Percentiles rank a stretch among this genome's conserved stretches.
These are phyloP conservation scores for Volucella inanis DNA, from an alignment of 2,888 invertebrate species.

Conservation along the genomic window DNA sequence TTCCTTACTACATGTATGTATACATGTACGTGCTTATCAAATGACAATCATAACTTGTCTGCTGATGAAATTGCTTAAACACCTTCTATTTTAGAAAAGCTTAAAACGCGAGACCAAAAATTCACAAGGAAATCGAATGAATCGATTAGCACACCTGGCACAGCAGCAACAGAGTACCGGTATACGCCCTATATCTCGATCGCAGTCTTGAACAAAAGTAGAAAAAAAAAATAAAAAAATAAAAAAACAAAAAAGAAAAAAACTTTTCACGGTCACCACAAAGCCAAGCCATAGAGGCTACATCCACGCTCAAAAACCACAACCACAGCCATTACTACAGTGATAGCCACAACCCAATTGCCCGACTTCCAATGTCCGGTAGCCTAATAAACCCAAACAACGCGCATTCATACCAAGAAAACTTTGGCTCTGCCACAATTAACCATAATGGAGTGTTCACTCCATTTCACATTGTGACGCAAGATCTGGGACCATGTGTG, in stretches of 20 bases:
- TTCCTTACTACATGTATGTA: no score
- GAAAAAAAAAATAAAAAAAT: constrained; percentile 18
- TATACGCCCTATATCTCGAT: constrained; percentile 59
- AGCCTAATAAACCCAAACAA: constrained; percentile 29
- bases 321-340: no score
- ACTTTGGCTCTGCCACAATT: constrained; percentile 48
- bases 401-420: constrained; percentile 41
- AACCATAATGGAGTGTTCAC: constrained; percentile 46
- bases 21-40: no score
- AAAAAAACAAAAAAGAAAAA: constrained; percentile 17
- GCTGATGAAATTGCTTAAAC: neutral
- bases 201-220: constrained; percentile 21
- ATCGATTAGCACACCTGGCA: constrained; percentile 63
- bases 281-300: constrained; percentile 41
- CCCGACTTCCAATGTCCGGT: constrained; percentile 42
- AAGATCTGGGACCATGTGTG: constrained; percentile 61
- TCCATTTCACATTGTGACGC: constrained; percentile 55
- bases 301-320: neutral
- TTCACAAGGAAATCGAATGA: constrained; percentile 55
- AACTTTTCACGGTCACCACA: constrained; percentile 63
- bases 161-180: constrained; percentile 22
- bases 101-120: neutral
- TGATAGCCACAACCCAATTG: constrained; percentile 5
- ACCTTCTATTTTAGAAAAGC: neutral
- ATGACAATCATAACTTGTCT: no score